Conservation (phyloP, 2,888 invertebrate genomes). For the Urechis unicinctus region DNA sequence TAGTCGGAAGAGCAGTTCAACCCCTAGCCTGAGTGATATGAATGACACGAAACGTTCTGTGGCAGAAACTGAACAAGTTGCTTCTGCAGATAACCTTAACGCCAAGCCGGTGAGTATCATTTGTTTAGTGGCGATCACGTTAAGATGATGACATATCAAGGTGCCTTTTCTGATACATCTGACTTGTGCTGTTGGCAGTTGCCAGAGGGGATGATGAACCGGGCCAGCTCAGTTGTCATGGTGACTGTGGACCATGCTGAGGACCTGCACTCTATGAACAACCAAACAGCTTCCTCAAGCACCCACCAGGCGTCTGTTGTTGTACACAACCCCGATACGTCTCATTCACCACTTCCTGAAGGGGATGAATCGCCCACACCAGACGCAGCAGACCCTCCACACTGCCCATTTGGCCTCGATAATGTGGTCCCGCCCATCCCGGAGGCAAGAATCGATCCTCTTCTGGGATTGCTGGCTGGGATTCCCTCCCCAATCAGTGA, state of each 20-base stretch:
- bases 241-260: conserved; percentile 37
- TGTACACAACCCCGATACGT: conserved; percentile 3
- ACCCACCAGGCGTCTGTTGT: background rate
- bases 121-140: no score
- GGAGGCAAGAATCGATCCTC: background rate
- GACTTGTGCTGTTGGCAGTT: no score
- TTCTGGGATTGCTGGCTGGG: background rate
- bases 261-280: no score
- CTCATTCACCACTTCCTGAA: background rate
- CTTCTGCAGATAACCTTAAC: conserved; percentile 82
- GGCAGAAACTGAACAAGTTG: conserved; percentile 86
- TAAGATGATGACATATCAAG: no score
- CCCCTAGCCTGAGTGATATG: conserved; percentile 68
- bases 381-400: no score
- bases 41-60: conserved; percentile 82
- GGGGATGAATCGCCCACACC: background rate
- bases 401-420: no score
- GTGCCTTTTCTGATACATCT: no score
- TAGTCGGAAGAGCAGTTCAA: conserved; percentile 88
- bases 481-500: background rate
- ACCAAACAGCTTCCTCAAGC: background rate
- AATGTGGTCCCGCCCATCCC: background rate
- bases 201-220: conserved; percentile 72
- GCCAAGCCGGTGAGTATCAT: conserved; percentile 41
- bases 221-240: conserved; percentile 41